phyloP scores from a whole-genome alignment of 2,113 vertebrate species.

The Macroglossus sobrinus region DNA sequence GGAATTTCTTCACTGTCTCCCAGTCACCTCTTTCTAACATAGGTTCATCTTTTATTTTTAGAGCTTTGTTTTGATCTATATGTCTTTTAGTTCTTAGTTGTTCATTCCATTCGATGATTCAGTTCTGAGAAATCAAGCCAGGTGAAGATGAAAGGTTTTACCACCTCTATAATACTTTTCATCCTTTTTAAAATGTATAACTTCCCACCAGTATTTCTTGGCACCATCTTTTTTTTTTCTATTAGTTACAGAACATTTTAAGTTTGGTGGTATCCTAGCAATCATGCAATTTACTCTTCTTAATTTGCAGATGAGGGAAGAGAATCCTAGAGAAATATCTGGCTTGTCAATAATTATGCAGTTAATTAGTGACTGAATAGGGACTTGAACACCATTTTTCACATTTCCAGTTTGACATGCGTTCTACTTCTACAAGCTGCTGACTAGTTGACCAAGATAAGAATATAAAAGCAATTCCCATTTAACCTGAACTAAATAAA shows the following conservation, averaged over 20 bases:
- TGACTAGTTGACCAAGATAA: neutral
- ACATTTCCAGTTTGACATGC: neutral
- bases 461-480: conserved; percentile 40
- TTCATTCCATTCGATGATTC: conserved; percentile 47
- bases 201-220: neutral
- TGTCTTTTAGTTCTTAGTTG: conserved; percentile 25
- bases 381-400: neutral
- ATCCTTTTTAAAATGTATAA: conserved; percentile 31
- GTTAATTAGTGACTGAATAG: neutral
- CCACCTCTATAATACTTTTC: neutral
- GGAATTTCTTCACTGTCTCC: conserved; percentile 7
- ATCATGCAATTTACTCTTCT: neutral
- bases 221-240: neutral
- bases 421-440: neutral
- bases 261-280: neutral
- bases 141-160: conserved; percentile 31
- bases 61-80: conserved; percentile 62
- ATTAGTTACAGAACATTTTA: neutral
- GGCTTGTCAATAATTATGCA: conserved; percentile 15
- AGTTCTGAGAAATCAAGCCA: conserved; percentile 52
- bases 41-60: conserved; percentile 64
- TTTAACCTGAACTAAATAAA: neutral
- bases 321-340: neutral
- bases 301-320: neutral
- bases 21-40: neutral